Evolutionary conservation across 2,888 invertebrate genomes (phyloP), one percentile per base, ranked within the genome.

Genomic region (Polylopha cassiicola): DNA sequence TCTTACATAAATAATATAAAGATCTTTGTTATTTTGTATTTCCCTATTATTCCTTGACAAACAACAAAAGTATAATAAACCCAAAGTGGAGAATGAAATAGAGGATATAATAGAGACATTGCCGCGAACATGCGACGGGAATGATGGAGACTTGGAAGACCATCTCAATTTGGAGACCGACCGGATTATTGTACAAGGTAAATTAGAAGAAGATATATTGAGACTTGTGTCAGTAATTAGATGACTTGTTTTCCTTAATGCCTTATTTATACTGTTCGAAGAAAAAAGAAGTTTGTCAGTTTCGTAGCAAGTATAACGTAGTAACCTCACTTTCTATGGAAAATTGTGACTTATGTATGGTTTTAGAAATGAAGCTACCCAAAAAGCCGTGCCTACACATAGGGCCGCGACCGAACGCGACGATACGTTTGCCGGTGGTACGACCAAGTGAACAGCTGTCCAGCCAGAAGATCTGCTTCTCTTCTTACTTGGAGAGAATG

Each of bases 361-460:
- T 22, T 31, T 34, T 47, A 80, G 80, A 78, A 44, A 61, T 60
- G 18, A 62, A 54, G 6, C 53, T 58, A 0, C 53, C 58, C 0
- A 69, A 62, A 37, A 70, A 65, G 38, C 49, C 55, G 68, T 88
- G 51, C 84, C 91, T 53, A 69, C 89, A 58, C 55, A 51, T 82
- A 21, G 84, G 84, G 0, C 84, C 84, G 0, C 53, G 70, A 0
- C 84, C 89, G 0, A 89, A 87, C 9, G 87, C 89, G 2, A 82
- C 88, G 50, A 89, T 94, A 32, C 90, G 92, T 53, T 67, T 93
- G 14, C 93, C 94, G 0, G 87, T 90, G 23, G 87, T 94, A 9
- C 91, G 91, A 57, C 87, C 93, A 28, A 91, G 91, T 22, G 94
- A 94, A 61, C 92, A 90, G 61, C 79, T 93, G 20, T 93, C 93